Conservation (phyloP, 2,113 vertebrate species). For the Tachysurus fulvidraco region DNA sequence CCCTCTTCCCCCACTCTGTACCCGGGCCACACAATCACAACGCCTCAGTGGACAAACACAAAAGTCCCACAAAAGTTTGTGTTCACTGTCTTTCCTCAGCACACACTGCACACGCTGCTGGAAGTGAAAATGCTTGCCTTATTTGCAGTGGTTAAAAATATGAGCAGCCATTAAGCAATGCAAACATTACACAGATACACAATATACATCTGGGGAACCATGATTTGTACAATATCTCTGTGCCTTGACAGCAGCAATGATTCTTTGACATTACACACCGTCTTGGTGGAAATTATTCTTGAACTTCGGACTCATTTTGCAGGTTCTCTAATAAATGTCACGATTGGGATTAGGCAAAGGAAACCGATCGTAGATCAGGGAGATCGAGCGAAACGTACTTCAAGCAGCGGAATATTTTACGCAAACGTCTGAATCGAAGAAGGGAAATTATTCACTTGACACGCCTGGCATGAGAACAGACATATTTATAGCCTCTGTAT, state of each 20-base stretch:
- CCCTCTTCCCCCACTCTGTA: conserved; percentile 46
- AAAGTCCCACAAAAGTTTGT: conserved; percentile 29
- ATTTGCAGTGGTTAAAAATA: conserved; percentile 21
- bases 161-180: not conserved
- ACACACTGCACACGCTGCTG: not conserved
- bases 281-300: conserved; percentile 31
- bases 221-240: conserved; percentile 8
- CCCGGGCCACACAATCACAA: conserved; percentile 15
- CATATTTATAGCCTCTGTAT: conserved; percentile 60
- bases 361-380: conserved; percentile 37
- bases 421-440: conserved; percentile 27
- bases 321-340: conserved; percentile 35
- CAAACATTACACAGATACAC: not conserved
- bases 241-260: conserved; percentile 19
- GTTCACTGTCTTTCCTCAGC: conserved; percentile 2
- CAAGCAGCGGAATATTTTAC: conserved; percentile 29
- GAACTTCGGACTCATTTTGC: conserved; percentile 20
- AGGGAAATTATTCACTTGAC: conserved; percentile 47
- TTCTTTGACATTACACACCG: conserved; percentile 4
- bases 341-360: conserved; percentile 19
- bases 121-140: conserved; percentile 1
- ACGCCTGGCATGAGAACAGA: conserved; percentile 53
- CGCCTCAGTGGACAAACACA: conserved; percentile 27
- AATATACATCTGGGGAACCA: conserved; percentile 1
- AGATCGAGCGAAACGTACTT: not conserved